Conservation (phyloP, 92 coral and sea anemone genomes). For the Paragorgia papillata region DNA sequence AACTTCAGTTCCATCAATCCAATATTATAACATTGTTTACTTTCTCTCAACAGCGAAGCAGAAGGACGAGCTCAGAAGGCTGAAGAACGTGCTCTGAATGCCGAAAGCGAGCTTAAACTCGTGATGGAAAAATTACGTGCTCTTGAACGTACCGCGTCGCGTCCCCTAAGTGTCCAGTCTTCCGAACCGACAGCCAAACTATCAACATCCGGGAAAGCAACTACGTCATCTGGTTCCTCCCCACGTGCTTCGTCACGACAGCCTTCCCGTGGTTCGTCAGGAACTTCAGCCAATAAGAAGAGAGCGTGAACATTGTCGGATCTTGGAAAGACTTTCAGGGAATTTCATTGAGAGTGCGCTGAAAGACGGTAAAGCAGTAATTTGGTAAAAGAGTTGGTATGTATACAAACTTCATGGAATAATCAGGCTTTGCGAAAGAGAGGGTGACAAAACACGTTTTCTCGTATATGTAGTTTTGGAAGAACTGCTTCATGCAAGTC, state of each 20-base stretch:
- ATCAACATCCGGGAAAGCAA: constrained; percentile 68
- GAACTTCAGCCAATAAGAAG: constrained; percentile 1
- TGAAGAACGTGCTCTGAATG: constrained; percentile 88
- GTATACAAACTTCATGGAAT: too few species aligned
- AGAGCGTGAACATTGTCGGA: background rate
- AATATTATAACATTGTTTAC: background rate
- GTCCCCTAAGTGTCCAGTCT: constrained; percentile 68
- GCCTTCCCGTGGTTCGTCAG: constrained; percentile 72
- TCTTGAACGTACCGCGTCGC: constrained; percentile 93
- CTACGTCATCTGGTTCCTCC: constrained; percentile 63
- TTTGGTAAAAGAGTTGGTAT: too few species aligned
- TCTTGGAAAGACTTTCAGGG: too few species aligned
- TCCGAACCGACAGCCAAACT: constrained; percentile 67
- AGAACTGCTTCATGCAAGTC: too few species aligned
- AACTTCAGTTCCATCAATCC: too few species aligned
- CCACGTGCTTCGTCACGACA: constrained; percentile 68
- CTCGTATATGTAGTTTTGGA: too few species aligned
- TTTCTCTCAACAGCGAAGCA: constrained; percentile 68
- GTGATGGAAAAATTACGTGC: constrained; percentile 95
- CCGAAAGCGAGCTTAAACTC: constrained; percentile 90
- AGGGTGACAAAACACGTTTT: too few species aligned
- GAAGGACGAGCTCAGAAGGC: constrained; percentile 90
- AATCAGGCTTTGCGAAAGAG: too few species aligned
- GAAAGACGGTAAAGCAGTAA: too few species aligned
- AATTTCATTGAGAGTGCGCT: too few species aligned